Base-by-base conservation (phyloP, 2,113 vertebrate species). In the Lipophrys pholis region DNA sequence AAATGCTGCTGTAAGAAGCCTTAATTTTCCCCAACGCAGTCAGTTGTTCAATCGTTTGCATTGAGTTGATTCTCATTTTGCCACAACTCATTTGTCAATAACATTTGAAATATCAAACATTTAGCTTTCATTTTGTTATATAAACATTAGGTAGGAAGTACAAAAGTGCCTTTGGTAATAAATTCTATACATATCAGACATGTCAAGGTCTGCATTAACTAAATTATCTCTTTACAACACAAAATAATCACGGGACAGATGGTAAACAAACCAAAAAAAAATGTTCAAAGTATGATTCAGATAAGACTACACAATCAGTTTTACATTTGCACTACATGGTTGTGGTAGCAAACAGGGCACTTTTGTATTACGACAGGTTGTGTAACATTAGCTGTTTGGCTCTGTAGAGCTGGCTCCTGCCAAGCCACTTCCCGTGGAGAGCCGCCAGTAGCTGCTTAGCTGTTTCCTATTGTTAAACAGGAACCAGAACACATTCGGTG, bases 371-470 rank as follows among this genome's bases (percentile, higher is more conserved):
- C 46, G 56, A 11, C 30, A 54, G 72, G 54, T 74, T 84, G 84
- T 12, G 72, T 50, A 72, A 76, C 46, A 54, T 69, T 38, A 51
- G 46, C 46, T 83, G 40, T 48, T 58, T 58, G 51, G 46, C 43
- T 80, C 48, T 82, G 38, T 30, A 30, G 64, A 46, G 76, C 81
- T 91, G 85, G 84, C 83, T 75, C 81, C 88, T 90, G 72, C 16
- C 66, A 81, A 74, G 69, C 81, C 85, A 89, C 87, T 86, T 89
- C 89, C 88, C 78, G 85, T 87, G 71, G 78, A 79, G 42, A 35
- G 35, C 21, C 39, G 74, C 69, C 73, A 80, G 55, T 71, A 68
- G 68, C 71, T 53, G 59, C 45, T 78, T 35, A 59, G 74, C 69
- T 40, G 14, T 71, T 85, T 81, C 76, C 82, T 74, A 71, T 86